Base-by-base conservation (phyloP, 1,140 invertebrate species). In the Drosophila nannoptera region DNA sequence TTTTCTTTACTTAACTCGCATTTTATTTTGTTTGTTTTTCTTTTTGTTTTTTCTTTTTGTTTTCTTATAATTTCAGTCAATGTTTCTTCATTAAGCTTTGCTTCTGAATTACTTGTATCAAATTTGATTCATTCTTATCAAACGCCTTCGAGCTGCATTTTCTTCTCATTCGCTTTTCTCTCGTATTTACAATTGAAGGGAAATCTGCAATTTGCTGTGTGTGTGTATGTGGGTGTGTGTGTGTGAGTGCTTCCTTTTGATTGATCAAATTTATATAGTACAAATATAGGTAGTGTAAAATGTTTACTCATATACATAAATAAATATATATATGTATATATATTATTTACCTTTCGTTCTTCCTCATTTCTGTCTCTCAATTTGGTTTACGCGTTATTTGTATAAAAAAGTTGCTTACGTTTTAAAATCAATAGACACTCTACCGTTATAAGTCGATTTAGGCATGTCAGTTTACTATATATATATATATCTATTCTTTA, bases 61-160 rank as follows among this genome's bases (percentile, higher is more conserved):
- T 59, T 71, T 22, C 22, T 40, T 73, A 11, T 52, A 62, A 71
- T 67, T 73, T 73, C 77, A 78, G 80, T 84, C 81, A 86, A 83
- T 86, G 77, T 86, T 84, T 74, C 81, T 63, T 83, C 76, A 80
- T 84, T 74, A 84, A 84, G 80, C 80, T 84, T 84, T 86, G 80
- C 80, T 84, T 84, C 35, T 69, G 67, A 69, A 69, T 69, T 62
- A 43, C 16, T 32, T 31, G 22, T 69, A 49, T 83, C 62, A 78
- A 22, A 68, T 70, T 72, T 73, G 63, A 81, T 77, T 77, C 55
- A 35, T 64, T 69, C 43, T 69, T 38, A 48, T 80, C 73, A 77
- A 77, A 72, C 75, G 66, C 54, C 58, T 78, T 64, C 66, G 75
- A 77, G 68, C 71, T 76, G 71, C 63, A 67, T 70, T 69, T 72